Conservation (phyloP, 2,888 invertebrate species). For the Drosophila atripex region DNA sequence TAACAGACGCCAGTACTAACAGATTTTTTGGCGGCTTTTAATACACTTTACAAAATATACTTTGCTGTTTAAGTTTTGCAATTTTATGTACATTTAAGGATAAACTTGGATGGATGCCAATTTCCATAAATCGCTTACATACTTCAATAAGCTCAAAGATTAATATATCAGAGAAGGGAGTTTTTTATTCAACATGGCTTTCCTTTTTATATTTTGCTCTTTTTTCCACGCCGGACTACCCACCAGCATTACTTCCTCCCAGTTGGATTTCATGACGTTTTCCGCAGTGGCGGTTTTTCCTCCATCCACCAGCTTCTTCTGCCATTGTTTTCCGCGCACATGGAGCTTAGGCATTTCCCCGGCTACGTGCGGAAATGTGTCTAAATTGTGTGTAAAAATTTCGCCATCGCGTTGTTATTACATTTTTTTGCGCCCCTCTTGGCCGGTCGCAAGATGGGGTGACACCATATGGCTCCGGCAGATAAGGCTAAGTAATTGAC, state of each 20-base stretch:
- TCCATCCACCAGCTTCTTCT: conserved; percentile 15
- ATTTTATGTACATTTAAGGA: not conserved
- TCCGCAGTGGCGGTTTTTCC: conserved; percentile 56
- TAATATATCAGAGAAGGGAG: not conserved
- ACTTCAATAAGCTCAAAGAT: not conserved
- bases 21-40: conserved; percentile 13
- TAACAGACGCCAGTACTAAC: conserved; percentile 61
- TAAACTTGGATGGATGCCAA: not conserved
- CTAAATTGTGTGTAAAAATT: conserved; percentile 78
- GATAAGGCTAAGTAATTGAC: conserved; percentile 76
- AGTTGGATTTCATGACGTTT: conserved; percentile 57
- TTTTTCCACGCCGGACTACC: conserved; percentile 8
- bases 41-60: conserved; percentile 2
- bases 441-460: conserved; percentile 29
- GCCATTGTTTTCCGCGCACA: conserved; percentile 53
- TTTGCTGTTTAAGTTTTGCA: not conserved
- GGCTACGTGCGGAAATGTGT: conserved; percentile 76
- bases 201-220: not conserved
- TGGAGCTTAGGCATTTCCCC: conserved; percentile 46
- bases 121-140: not conserved
- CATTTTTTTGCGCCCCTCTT: conserved; percentile 20
- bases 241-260: conserved; percentile 37
- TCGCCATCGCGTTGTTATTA: conserved; percentile 57
- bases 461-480: conserved; percentile 73
- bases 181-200: conserved; percentile 1